Evolutionary conservation across 2,888 invertebrate genomes (phyloP).

Genomic region (Thymelicus lineola): DNA sequence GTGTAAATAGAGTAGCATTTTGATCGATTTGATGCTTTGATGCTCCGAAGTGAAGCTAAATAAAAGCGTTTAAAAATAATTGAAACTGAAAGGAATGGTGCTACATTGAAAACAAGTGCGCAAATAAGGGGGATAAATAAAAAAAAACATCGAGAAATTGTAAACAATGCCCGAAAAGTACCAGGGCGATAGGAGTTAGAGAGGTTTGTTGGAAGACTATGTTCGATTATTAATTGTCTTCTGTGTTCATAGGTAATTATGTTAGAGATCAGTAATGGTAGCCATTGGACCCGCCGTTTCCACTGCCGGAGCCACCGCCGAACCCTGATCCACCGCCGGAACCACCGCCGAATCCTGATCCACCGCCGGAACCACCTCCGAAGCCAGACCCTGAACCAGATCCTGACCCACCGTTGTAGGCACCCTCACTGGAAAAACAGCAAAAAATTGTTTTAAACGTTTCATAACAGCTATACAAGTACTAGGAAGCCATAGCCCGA

Average conservation of each 20-base stretch:
- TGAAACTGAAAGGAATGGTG: constrained; percentile 12
- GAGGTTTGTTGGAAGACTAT: constrained; percentile 13
- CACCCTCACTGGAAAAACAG: constrained; percentile 65
- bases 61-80: too few relatives aligned
- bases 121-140: constrained; percentile 13
- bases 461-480: constrained; percentile 11
- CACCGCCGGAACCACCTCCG: constrained; percentile 49
- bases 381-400: constrained; percentile 43
- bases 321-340: constrained; percentile 48
- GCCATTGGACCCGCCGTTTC: constrained; percentile 55
- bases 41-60: too few relatives aligned
- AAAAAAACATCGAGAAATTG: not conserved
- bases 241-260: not conserved
- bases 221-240: too few relatives aligned
- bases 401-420: constrained; percentile 65
- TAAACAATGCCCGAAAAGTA: not conserved
- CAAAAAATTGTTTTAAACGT: not conserved
- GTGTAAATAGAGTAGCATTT: too few relatives aligned
- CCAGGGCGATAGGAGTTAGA: not conserved
- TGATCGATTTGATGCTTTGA: too few relatives aligned
- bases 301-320: constrained; percentile 45
- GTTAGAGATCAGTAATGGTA: constrained; percentile 76
- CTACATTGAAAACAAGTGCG: constrained; percentile 30
- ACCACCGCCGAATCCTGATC: constrained; percentile 49
- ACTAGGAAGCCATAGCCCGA: too few relatives aligned